Evolutionary conservation across 2,797 vertebrate species (phyloP), one percentile per base, ranked within the genome.

Genomic region (Paratrypauchen microcephalus): DNA sequence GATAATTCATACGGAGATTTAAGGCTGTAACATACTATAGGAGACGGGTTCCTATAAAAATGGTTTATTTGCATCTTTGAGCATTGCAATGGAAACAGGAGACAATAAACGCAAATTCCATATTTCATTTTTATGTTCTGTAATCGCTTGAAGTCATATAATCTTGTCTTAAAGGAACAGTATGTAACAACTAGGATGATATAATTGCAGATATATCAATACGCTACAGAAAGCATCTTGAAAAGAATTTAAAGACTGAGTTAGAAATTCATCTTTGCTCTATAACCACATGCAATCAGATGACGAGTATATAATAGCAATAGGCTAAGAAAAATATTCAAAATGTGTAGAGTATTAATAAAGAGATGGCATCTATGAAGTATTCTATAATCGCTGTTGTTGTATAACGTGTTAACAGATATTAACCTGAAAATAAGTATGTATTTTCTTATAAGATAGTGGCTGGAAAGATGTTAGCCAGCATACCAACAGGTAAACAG

Each of bases 51-150:
- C 23, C 61, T 4, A 47, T 47, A 16, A 63, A 45, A 28, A 36
- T 21, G 24, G 16, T 65, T 28, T 65, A 65, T 65, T 65, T 65
- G 63, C 24, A 28, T 65, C 4, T 47, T 50, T 18, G 19, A n/a
- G 63, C 16, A n/a, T 50, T 65, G 24, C 63, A 52, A 28, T 65
- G 47, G 24, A 30, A 50, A 52, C 61, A 45, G 21, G 23, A 2
- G 39, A 63, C 39, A 63, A 63, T 45, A 64, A 64, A 64, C 24
- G 15, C 21, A 48, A 47, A 47, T 64, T 48, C 62, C 62, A 48
- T 47, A 61, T 61, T 41, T 61, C 47, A 64, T 47, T 21, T 41
- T 61, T 64, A 64, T 64, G 39, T 61, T 61, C n/a, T 23, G 32
- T 21, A 23, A 9, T 65, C 30, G 45, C 24, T 30, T 50, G 63